Evolutionary conservation across 2,888 invertebrate species (phyloP), one percentile per base, ranked within the genome.

Genomic region (Chloroclysta siterata): DNA sequence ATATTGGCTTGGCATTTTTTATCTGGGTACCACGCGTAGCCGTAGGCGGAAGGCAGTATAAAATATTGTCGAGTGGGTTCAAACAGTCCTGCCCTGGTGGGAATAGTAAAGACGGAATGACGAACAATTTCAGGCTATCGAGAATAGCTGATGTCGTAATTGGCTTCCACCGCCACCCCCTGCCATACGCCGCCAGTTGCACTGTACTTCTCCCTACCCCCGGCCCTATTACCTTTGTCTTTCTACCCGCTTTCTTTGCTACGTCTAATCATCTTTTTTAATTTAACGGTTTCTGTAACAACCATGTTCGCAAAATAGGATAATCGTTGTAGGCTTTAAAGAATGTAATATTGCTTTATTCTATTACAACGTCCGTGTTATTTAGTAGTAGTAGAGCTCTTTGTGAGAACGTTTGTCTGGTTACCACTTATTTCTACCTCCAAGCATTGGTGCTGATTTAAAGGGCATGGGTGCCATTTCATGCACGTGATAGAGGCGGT

Each of bases 131-230:
- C 57, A 74, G 70, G 59, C 73, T 71, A 75, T 78, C 70, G 71
- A 75, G 75, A 76, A 77, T 77, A 67, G 72, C 74, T 76, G 73
- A 78, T 79, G 75, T 59, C 68, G 73, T 79, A 78, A 79, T 77
- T 78, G 77, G 67, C 69, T 51, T 6, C 42, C 60, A 56, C 57
- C 57, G 54, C 51, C 60, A 42, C 58, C 63, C 63, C 67, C 48
- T 48, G 58, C 48, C 50, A 59, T 53, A 60, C 59, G 46, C 50
- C 55, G 47, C 46, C 59, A 60, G 65, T 65, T 66, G 66, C 68
- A 70, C 52, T 60, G 64, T 63, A 58, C n/a, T 22, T 61, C 55
- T 44, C 36, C 58, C 60, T 58, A 5, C 42, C 47, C 56, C 55
- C 53, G 44, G 53, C 41, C 46, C 44, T 63, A 60, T 57, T 60